These are phyloP conservation scores for Whitmania pigra DNA, from an alignment of 1,140 invertebrate genomes.

Conservation along the genomic window DNA sequence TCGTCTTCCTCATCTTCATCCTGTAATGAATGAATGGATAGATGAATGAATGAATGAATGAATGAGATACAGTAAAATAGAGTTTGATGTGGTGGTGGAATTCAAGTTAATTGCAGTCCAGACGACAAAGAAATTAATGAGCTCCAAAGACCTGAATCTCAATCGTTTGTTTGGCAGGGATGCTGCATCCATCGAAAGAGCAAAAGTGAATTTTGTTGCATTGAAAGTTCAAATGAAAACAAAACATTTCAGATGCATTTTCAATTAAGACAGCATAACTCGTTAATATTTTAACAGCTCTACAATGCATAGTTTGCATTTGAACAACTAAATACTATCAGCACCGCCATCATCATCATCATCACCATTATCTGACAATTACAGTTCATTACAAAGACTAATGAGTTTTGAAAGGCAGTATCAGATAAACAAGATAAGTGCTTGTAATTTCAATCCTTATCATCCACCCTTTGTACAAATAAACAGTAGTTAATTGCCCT, in stretches of 20 bases:
- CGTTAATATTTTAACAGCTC: not conserved
- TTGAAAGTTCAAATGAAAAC: not conserved
- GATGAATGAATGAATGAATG: not conserved
- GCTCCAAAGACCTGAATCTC: too few species aligned
- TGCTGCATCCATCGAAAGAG: not conserved
- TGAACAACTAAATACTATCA: not conserved
- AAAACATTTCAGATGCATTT: too few species aligned
- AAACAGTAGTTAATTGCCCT: too few species aligned
- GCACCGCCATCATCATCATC: slow-evolving; percentile 7
- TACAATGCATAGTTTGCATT: not conserved
- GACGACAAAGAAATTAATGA: too few species aligned
- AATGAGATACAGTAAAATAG: too few species aligned
- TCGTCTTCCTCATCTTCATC: not conserved
- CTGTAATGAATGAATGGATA: too few species aligned
- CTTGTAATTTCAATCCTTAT: not conserved
- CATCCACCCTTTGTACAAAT: not conserved
- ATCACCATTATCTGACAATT: not conserved
- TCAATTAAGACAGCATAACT: too few species aligned
- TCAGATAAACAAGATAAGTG: too few species aligned
- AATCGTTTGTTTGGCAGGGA: not conserved
- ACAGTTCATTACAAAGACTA: not conserved
- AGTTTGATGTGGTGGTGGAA: too few species aligned
- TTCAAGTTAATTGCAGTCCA: too few species aligned
- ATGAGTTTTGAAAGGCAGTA: too few species aligned
- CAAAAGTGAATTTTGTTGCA: not conserved